Conservation (phyloP, 2,113 vertebrate species). For the Merops nubicus region DNA sequence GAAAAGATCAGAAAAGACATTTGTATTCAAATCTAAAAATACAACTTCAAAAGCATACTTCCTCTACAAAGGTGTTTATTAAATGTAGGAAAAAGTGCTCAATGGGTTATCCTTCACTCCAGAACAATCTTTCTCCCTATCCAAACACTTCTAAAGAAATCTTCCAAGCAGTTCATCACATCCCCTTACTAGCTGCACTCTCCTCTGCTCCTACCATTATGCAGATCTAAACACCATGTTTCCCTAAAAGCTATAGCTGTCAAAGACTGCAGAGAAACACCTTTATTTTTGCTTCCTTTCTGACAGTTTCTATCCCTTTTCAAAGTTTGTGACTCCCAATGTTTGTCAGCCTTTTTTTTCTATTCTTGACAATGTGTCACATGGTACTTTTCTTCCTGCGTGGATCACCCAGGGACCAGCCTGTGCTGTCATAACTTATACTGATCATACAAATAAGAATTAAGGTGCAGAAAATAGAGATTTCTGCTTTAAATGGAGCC, state of each 20-base stretch:
- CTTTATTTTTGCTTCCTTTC: background rate
- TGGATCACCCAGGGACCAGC: background rate
- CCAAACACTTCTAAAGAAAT: background rate
- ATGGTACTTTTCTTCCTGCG: background rate
- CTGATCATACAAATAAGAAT: background rate
- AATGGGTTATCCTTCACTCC: background rate
- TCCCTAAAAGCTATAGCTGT: constrained; percentile 17
- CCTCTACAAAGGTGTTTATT: background rate
- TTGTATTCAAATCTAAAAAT: background rate
- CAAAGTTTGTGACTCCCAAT: background rate
- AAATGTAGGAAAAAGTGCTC: background rate
- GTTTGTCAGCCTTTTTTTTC: constrained; percentile 6
- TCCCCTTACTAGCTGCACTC: background rate
- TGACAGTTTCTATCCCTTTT: constrained; percentile 29
- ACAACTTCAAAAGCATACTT: background rate
- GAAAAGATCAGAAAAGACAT: background rate
- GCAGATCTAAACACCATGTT: background rate
- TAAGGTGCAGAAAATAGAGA: background rate
- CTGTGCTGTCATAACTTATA: background rate
- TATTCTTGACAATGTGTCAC: constrained; percentile 14
- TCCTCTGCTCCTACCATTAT: background rate
- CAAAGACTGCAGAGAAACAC: constrained; percentile 13
- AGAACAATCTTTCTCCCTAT: background rate
- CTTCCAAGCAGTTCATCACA: background rate
- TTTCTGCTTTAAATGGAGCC: background rate